Percentiles rank a stretch among this genome's conserved stretches.
Conservation (phyloP, 2,797 vertebrate species). For the Myoxocephalus aenaeus region DNA sequence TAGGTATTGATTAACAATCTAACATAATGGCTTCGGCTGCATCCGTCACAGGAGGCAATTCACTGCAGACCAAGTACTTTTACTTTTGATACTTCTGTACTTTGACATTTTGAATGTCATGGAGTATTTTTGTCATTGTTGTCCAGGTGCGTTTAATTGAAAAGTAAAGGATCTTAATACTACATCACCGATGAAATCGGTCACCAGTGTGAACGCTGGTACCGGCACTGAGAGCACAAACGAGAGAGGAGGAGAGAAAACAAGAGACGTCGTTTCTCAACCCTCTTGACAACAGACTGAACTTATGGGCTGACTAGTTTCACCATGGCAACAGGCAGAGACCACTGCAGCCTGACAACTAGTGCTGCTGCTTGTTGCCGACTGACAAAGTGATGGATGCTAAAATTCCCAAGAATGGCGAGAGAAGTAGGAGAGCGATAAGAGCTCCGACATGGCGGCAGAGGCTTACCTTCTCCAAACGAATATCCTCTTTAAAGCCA, state of each 20-base stretch:
- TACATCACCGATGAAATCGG: neutral
- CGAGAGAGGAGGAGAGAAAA: conserved; percentile 7
- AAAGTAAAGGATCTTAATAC: neutral
- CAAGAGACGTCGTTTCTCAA: conserved; percentile 21
- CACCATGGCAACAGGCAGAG: conserved; percentile 72
- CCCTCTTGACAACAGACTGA: conserved; percentile 44
- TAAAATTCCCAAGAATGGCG: conserved; percentile 36
- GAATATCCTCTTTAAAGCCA: conserved; percentile 52
- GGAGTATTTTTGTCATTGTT: too few relatives aligned
- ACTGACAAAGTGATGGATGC: conserved; percentile 47
- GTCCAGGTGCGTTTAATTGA: too few relatives aligned
- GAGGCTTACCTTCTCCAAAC: conserved; percentile 72
- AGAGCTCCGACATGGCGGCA: conserved; percentile 17
- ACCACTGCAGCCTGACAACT: conserved; percentile 61
- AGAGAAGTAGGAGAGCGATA: conserved; percentile 28
- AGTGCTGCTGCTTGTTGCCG: conserved; percentile 45
- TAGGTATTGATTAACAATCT: too few relatives aligned
- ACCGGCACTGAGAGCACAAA: conserved; percentile 2
- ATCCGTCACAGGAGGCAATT: too few relatives aligned
- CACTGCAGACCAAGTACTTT: too few relatives aligned
- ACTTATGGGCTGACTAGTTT: conserved; percentile 59
- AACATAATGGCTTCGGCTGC: too few relatives aligned
- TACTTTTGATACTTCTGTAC: too few relatives aligned
- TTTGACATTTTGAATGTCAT: too few relatives aligned
- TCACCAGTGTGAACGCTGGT: conserved; percentile 9